Evolutionary conservation across 2,888 invertebrate species (phyloP).

Genomic region (Terebella lapidaria): DNA sequence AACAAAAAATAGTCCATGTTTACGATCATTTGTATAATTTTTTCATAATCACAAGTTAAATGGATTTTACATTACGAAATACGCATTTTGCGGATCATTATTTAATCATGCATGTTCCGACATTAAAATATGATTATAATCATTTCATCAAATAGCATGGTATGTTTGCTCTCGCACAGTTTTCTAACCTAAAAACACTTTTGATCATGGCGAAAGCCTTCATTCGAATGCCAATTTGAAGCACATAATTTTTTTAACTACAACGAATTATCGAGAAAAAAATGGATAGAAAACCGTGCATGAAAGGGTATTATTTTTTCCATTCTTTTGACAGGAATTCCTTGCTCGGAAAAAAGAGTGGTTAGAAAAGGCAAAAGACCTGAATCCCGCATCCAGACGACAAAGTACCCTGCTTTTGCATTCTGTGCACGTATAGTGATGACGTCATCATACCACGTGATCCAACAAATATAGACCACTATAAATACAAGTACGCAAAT

Average conservation of each 20-base stretch:
- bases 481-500: neutral
- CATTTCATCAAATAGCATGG: too few species aligned
- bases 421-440: slow-evolving; percentile 24
- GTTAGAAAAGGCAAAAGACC: slow-evolving; percentile 27
- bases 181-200: too few species aligned
- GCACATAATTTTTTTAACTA: neutral
- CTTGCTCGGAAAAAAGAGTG: slow-evolving; percentile 28
- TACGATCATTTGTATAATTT: too few species aligned
- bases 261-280: neutral
- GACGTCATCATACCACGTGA: neutral
- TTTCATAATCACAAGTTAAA: too few species aligned
- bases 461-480: neutral
- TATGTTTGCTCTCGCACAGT: too few species aligned
- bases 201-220: too few species aligned
- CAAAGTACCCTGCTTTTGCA: slow-evolving; percentile 26
- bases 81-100: too few species aligned
- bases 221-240: too few species aligned
- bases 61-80: too few species aligned
- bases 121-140: too few species aligned
- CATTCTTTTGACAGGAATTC: slow-evolving; percentile 26
- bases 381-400: slow-evolving; percentile 22
- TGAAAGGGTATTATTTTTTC: neutral
- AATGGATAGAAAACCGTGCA: neutral
- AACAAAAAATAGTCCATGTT: too few species aligned
- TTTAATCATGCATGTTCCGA: too few species aligned